Base-by-base conservation (phyloP, 2,888 invertebrate species). In the Drosophila kanekoi region DNA sequence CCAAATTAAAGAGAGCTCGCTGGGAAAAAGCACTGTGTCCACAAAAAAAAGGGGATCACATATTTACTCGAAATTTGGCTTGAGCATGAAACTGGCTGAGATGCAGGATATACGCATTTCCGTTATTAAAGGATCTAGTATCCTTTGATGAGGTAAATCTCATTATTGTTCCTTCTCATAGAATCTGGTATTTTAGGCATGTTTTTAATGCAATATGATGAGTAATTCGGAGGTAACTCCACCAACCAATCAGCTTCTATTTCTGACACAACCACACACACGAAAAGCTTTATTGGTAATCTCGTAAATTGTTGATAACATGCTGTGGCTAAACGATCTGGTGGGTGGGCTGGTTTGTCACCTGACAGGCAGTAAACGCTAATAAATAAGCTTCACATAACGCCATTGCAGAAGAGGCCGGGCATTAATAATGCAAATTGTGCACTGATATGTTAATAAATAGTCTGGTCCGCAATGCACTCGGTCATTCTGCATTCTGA, bases 351-450 rank as follows among this genome's bases (percentile, higher is more conserved):
- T 32, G 32, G 41, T 32, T n/a, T 18, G 13, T 33, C 20, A 53
- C 18, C 41, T 53, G 44, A 23, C 23, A 37, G 52, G 20, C 43
- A 28, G 47, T 41, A 35, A 47, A 44, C 32, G 62, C 49, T 65
- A 74, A 48, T 72, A 75, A 58, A 78, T 74, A 70, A 62, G 44
- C 52, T 45, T 57, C 48, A 49, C 43, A 14, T 28, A 64, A 56
- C 49, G 54, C 48, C 54, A 69, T 75, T 79, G 62, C 75, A 67
- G 58, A 70, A 63, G 58, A 49, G 61, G 40, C 54, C 62, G 16
- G 54, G 54, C 68, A 72, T 84, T 72, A 81, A 76, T 76, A 77
- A 81, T 81, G 81, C 69, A 81, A 78, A 75, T 66, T 75, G 67
- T 65, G 63, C 81, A 75, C 64, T 71, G 71, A 80, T 69, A 71